Evolutionary conservation across 2,888 invertebrate genomes (phyloP).

Genomic region (Calameuta filiformis): DNA sequence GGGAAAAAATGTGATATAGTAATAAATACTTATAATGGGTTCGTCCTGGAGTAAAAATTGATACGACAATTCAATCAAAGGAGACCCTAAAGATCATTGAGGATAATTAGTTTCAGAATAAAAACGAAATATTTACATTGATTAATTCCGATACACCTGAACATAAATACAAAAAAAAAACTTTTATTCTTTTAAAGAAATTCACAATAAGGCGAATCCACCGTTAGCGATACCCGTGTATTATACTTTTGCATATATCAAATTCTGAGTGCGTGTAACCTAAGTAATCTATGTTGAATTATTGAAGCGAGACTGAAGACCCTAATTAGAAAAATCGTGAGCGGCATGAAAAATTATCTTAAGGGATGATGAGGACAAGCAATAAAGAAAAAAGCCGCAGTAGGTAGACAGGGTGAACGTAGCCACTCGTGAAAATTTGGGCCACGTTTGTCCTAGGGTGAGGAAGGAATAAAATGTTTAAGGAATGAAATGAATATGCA

Average conservation of each 20-base stretch:
- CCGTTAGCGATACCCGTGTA: neutral
- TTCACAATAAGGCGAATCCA: neutral
- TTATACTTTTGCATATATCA: neutral
- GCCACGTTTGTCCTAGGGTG: constrained; percentile 44
- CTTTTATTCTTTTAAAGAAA: neutral
- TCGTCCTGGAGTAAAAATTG: neutral
- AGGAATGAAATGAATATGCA: constrained; percentile 54
- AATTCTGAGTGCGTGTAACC: neutral
- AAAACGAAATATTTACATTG: neutral
- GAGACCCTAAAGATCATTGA: neutral
- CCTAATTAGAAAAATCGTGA: neutral
- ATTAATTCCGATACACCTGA: neutral
- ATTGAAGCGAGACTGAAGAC: neutral
- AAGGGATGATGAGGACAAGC: constrained; percentile 11
- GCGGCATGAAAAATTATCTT: neutral
- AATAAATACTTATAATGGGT: neutral
- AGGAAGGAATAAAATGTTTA: constrained; percentile 33
- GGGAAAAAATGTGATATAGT: neutral
- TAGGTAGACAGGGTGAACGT: constrained; percentile 22
- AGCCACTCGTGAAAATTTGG: constrained; percentile 45
- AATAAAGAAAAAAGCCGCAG: neutral
- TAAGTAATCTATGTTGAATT: neutral
- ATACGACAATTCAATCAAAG: neutral
- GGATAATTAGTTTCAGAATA: neutral
- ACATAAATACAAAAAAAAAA: neutral